Percentiles rank a stretch among this genome's conserved stretches.
Evolutionary conservation across 2,888 invertebrate genomes (phyloP).

Genomic region (Sturmia bella): DNA sequence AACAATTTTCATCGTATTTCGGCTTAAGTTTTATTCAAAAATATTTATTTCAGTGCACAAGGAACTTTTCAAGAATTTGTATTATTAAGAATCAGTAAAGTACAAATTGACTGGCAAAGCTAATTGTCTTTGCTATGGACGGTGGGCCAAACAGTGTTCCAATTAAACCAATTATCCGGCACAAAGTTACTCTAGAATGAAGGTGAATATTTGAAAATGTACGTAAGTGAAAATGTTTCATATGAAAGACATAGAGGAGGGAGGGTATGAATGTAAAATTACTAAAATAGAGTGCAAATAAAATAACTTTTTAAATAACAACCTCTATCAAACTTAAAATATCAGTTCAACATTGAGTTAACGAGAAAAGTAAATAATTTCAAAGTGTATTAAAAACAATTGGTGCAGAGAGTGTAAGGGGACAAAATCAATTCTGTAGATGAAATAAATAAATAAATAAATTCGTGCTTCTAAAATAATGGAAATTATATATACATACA

Average conservation of each 20-base stretch:
- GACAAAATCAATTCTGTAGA: not conserved
- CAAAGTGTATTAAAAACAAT: not conserved
- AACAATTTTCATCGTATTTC: not conserved
- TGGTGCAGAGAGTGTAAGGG: constrained; percentile 23
- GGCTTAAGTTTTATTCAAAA: constrained; percentile 20
- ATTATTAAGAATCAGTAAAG: not conserved
- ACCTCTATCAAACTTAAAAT: constrained; percentile 20
- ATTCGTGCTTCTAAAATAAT: too few relatives aligned
- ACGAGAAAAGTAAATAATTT: not conserved
- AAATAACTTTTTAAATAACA: constrained; percentile 9
- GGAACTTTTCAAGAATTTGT: constrained; percentile 9
- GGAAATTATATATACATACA: too few relatives aligned
- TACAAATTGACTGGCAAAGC: constrained; percentile 2
- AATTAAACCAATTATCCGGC: constrained; percentile 79
- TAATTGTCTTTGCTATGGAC: constrained; percentile 68
- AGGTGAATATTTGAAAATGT: constrained; percentile 68
- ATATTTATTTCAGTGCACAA: constrained; percentile 14
- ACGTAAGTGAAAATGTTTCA: constrained; percentile 44
- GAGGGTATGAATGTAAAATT: constrained; percentile 2
- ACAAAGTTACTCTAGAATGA: constrained; percentile 78
- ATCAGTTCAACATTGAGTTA: constrained; percentile 25
- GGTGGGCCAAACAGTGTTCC: constrained; percentile 78
- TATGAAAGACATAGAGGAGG: not conserved
- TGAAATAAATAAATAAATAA: too few relatives aligned
- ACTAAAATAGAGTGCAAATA: constrained; percentile 31